Evolutionary conservation across 2,113 vertebrate genomes (phyloP), one percentile per base, ranked within the genome.

Genomic region (Hyaena hyaena): DNA sequence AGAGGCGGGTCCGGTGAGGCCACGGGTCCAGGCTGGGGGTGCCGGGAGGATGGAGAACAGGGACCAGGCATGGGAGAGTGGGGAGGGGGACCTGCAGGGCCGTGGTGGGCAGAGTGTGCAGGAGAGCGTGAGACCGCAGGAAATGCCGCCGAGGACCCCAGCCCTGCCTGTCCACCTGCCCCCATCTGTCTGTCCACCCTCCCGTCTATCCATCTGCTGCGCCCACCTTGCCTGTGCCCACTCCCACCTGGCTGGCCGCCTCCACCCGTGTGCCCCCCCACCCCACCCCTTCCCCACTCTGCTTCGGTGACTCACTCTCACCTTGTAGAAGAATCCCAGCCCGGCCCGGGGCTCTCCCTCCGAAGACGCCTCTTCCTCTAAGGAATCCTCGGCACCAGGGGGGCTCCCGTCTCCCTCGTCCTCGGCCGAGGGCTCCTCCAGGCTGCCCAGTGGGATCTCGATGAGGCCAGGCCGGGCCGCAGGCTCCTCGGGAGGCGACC

Each of bases 321-420:
- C 98, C 98, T 99, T 99, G 89, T 99, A 99, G 98, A 99, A 99
- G 98, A 99, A 99, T 10, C 99, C 99, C 17, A 99, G 88, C 11
- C 97, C 96, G 0, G 92, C 0, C 15, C 98, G 96, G 50, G 95
- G 92, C 76, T 99, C 99, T 0, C 98, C 98, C 82, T 99, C 99
- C 0, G 98, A 98, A 81, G 96, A 97, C 0, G 97, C 98, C 28
- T 98, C 97, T 73, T 99, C 99, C 14, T 99, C 99, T 93, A 99
- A 97, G 0, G 99, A 99, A 85, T 99, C 99, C 77, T 96, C 92
- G 97, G 97, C 98, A 77, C 96, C 98, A 53, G 95, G 66, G 93
- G 92, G 87, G 98, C 97, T 98, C 55, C 97, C 98, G 0, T 99
- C 99, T 0, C 98, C 98, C 10, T 99, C 99, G 0, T 99, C 98